These are phyloP conservation scores for Rhopalosiphum padi DNA, from an alignment of 1,140 invertebrate genomes.

Conservation along the genomic window DNA sequence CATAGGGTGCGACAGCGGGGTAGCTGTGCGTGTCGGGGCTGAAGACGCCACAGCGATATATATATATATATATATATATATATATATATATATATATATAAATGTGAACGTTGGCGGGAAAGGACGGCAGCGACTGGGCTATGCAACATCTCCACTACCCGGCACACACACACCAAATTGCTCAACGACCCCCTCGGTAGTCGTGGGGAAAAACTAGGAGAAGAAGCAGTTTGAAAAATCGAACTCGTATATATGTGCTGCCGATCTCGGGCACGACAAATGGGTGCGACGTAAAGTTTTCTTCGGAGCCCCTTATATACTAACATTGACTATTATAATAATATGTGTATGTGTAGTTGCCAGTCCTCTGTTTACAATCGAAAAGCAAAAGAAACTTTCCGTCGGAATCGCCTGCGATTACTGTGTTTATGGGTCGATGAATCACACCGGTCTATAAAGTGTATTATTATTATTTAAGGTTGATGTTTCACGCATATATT, in stretches of 20 bases:
- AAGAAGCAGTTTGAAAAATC: slow-evolving; percentile 7
- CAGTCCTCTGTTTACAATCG: not conserved
- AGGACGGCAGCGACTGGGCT: no score
- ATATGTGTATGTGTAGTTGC: not conserved
- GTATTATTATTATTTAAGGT: not conserved
- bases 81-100: not conserved
- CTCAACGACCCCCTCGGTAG: not conserved
- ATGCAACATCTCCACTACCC: no score
- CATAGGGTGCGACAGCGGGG: not conserved
- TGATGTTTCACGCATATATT: not conserved
- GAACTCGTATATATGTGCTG: not conserved
- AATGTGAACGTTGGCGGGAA: not conserved
- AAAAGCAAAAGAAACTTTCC: slow-evolving; percentile 1
- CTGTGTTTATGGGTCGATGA: slow-evolving; percentile 26
- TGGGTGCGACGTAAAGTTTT: slow-evolving; percentile 24
- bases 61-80: no score
- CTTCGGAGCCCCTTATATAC: not conserved
- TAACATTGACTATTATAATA: not conserved
- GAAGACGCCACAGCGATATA: not conserved
- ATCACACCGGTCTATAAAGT: slow-evolving; percentile 1
- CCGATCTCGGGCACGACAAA: slow-evolving; percentile 1
- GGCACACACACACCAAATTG: no score
- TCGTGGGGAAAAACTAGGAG: not conserved
- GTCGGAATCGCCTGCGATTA: slow-evolving; percentile 21
- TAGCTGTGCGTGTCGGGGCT: not conserved